Evolutionary conservation across 2,888 invertebrate species (phyloP).

Genomic region (Leptothorax acervorum): DNA sequence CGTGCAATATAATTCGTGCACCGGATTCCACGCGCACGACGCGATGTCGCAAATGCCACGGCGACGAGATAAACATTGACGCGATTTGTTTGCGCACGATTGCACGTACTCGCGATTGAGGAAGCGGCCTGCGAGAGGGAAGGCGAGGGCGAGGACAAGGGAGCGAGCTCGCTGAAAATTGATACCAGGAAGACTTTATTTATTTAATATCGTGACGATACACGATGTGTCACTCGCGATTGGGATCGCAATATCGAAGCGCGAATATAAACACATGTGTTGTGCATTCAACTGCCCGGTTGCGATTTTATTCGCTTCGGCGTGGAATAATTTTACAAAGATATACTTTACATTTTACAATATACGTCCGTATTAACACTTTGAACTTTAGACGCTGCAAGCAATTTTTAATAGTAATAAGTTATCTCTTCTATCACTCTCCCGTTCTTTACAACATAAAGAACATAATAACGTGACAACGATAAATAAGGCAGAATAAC

Average conservation of each 20-base stretch:
- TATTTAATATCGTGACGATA: slow-evolving; percentile 34
- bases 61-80: slow-evolving; percentile 39
- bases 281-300: not conserved
- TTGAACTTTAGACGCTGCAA: not conserved
- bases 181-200: slow-evolving; percentile 46
- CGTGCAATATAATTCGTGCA: not conserved
- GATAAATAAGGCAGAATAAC: not conserved
- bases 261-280: slow-evolving; percentile 16
- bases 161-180: slow-evolving; percentile 25
- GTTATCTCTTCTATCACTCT: not conserved
- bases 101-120: slow-evolving; percentile 26
- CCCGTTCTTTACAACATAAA: not conserved
- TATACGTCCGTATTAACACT: not conserved
- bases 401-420: not conserved
- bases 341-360: not conserved
- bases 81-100: slow-evolving; percentile 40
- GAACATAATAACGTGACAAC: not conserved
- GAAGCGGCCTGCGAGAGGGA: not conserved
- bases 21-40: not conserved
- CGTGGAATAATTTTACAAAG: not conserved
- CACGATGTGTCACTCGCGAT: slow-evolving; percentile 7
- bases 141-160: not conserved
- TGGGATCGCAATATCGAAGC: slow-evolving; percentile 10
- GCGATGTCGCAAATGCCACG: slow-evolving; percentile 29
- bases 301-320: not conserved